A percentile compares a stretch with the other conserved stretches of the same genome.
These are phyloP conservation scores for Drosophila repletoides DNA, from an alignment of 1,140 invertebrate genomes.

Conservation along the genomic window DNA sequence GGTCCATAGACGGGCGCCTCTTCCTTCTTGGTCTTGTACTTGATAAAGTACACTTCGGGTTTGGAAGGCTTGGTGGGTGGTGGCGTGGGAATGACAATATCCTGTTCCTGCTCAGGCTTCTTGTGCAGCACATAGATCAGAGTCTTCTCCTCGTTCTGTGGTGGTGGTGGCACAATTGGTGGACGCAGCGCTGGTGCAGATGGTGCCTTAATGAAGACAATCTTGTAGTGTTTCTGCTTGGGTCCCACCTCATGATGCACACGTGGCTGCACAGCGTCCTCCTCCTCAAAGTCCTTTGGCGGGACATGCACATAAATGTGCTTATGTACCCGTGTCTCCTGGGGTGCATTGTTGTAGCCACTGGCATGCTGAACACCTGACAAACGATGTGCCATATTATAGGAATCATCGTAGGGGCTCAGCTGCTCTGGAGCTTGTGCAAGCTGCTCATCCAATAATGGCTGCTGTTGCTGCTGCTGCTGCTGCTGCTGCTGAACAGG, in stretches of 20 bases:
- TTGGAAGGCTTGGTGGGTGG: conserved; percentile 90
- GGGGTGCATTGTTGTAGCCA: conserved; percentile 65
- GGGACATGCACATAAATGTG: conserved; percentile 92
- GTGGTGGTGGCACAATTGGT: conserved; percentile 85
- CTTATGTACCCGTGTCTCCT: conserved; percentile 85
- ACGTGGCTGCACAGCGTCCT: conserved; percentile 83
- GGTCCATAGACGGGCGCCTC: conserved; percentile 80
- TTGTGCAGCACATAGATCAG: conserved; percentile 93
- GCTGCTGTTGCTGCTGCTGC: conserved; percentile 7
- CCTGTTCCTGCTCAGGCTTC: conserved; percentile 89
- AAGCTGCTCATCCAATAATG: conserved; percentile 51
- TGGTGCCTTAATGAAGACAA: conserved; percentile 93
- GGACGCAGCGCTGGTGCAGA: conserved; percentile 88
- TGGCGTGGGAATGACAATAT: conserved; percentile 89
- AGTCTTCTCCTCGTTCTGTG: conserved; percentile 91
- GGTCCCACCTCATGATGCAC: conserved; percentile 84
- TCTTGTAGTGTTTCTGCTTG: conserved; percentile 92
- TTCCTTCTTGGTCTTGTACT: conserved; percentile 89
- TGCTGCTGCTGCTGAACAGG: conserved; percentile 43
- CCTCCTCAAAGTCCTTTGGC: conserved; percentile 88
- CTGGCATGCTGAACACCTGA: conserved; percentile 67
- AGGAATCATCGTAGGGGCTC: conserved; percentile 69
- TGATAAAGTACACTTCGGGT: conserved; percentile 94
- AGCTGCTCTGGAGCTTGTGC: conserved; percentile 44
- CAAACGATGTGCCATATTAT: conserved; percentile 73